These are phyloP conservation scores for Hypsibius dujardini DNA, from an alignment of 1,140 invertebrate genomes.

Conservation along the genomic window DNA sequence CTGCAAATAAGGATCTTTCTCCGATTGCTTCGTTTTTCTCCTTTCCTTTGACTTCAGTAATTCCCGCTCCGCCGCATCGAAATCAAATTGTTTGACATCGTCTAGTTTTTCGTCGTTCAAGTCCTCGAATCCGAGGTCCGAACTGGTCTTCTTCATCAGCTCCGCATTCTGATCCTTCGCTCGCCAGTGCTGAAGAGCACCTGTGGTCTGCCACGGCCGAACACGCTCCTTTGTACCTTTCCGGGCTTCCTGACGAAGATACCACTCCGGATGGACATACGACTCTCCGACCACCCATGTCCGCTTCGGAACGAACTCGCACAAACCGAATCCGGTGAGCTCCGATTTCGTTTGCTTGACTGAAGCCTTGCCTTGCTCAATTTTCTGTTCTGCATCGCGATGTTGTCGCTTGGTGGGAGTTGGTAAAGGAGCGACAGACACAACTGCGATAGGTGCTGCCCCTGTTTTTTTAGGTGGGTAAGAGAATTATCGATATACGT, in stretches of 20 bases:
- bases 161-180: neutral
- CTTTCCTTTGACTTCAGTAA: neutral
- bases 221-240: neutral
- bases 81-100: neutral
- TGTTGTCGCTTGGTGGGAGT: too few relatives aligned
- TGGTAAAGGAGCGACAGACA: too few relatives aligned
- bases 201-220: neutral
- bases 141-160: neutral
- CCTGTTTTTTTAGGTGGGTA: too few relatives aligned
- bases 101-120: constrained; percentile 5
- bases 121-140: neutral
- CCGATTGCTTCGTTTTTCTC: neutral
- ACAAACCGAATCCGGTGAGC: neutral
- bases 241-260: neutral
- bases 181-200: neutral
- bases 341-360: too few relatives aligned
- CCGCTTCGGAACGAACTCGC: neutral
- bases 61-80: neutral
- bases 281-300: neutral
- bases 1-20: neutral
- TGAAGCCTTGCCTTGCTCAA: too few relatives aligned
- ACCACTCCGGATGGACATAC: constrained; percentile 5
- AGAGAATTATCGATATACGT: too few relatives aligned
- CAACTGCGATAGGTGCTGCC: too few relatives aligned
- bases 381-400: too few relatives aligned